Conservation (phyloP, 2,888 invertebrate genomes). For the Epistrophella euchroma region DNA sequence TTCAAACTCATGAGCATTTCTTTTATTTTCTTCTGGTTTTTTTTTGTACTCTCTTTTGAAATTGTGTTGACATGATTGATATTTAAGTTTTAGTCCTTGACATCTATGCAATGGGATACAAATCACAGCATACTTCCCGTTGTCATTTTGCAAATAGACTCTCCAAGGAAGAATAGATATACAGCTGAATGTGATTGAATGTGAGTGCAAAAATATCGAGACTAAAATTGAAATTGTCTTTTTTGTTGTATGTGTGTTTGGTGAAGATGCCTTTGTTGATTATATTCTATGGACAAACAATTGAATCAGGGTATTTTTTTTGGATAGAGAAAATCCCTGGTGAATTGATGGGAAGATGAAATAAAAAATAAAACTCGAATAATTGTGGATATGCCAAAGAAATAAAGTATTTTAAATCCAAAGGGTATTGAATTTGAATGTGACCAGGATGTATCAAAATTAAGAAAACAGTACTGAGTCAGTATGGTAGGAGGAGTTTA, state of each 20-base stretch:
- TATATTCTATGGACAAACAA: constrained; percentile 57
- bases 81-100: constrained; percentile 74
- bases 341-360: not conserved
- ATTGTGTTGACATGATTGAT: constrained; percentile 74
- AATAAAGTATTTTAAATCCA: constrained; percentile 12
- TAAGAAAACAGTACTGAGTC: not conserved
- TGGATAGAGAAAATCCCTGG: not conserved
- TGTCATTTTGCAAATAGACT: constrained; percentile 53
- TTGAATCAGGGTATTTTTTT: not conserved
- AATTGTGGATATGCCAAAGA: constrained; percentile 26
- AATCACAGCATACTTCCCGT: constrained; percentile 69
- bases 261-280: constrained; percentile 43
- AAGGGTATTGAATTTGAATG: constrained; percentile 45
- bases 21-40: constrained; percentile 1
- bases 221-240: constrained; percentile 56
- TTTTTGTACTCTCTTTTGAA: constrained; percentile 54
- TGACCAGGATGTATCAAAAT: constrained; percentile 17
- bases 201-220: constrained; percentile 28
- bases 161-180: not conserved
- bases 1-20: constrained; percentile 17
- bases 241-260: not conserved
- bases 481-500: too few relatives aligned
- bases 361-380: constrained; percentile 28
- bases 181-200: constrained; percentile 18
- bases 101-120: constrained; percentile 71